Conservation (phyloP, 2,888 invertebrate species). For the Acleris sparsana region DNA sequence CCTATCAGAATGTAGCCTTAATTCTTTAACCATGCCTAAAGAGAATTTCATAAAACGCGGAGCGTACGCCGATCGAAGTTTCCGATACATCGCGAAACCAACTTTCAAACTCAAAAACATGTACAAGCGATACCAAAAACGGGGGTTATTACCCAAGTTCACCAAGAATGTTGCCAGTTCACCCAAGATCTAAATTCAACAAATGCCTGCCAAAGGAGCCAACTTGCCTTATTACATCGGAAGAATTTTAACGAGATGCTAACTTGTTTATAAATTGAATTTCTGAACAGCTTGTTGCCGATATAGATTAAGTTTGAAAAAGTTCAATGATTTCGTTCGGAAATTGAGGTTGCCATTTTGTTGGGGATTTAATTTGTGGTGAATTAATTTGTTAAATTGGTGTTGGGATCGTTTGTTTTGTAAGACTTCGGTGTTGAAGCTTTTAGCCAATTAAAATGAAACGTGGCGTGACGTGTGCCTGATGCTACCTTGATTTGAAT, state of each 20-base stretch:
- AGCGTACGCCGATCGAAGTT: slow-evolving; percentile 9
- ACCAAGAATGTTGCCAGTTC: slow-evolving; percentile 37
- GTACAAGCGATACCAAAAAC: slow-evolving; percentile 34
- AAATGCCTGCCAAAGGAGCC: slow-evolving; percentile 44
- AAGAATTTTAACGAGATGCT: slow-evolving; percentile 60
- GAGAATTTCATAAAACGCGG: slow-evolving; percentile 11
- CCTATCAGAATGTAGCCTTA: neutral
- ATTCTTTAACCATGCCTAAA: neutral
- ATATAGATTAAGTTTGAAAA: slow-evolving; percentile 77
- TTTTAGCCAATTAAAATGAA: neutral
- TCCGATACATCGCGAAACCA: slow-evolving; percentile 22
- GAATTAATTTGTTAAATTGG: slow-evolving; percentile 33
- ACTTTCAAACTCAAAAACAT: slow-evolving; percentile 23
- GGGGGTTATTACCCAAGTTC: slow-evolving; percentile 35
- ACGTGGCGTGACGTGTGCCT: neutral
- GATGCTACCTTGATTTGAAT: too few species aligned
- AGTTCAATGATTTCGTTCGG: slow-evolving; percentile 71
- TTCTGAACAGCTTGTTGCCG: slow-evolving; percentile 74
- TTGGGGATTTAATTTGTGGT: slow-evolving; percentile 1
- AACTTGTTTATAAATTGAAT: slow-evolving; percentile 83
- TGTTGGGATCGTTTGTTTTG: slow-evolving; percentile 26
- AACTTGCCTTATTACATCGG: slow-evolving; percentile 70
- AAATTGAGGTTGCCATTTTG: slow-evolving; percentile 55
- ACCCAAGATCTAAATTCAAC: slow-evolving; percentile 39
- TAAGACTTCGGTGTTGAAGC: slow-evolving; percentile 11